phyloP scores from a whole-genome alignment of 2,888 invertebrate species.

The Amiota minor region DNA sequence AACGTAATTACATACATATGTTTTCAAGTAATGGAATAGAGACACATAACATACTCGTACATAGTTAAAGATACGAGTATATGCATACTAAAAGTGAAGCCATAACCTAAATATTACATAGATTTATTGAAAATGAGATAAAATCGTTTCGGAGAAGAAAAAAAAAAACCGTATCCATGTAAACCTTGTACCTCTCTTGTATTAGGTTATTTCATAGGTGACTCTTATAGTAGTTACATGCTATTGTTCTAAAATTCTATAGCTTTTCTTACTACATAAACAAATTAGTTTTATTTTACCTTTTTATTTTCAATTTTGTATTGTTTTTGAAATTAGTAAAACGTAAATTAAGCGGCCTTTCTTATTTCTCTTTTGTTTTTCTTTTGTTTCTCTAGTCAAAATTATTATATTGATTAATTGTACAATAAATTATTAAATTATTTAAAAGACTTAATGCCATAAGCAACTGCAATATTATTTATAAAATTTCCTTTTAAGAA shows the following conservation, averaged over 20 bases:
- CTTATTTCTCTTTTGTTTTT: conserved; percentile 53
- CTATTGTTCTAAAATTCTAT: too few species aligned
- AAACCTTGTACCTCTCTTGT: conserved; percentile 3
- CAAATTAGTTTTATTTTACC: too few species aligned
- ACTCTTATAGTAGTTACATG: too few species aligned
- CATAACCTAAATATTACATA: too few species aligned
- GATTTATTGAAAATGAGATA: neutral
- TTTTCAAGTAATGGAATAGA: neutral
- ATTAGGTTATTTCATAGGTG: too few species aligned
- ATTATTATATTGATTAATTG: conserved; percentile 38
- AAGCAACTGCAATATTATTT: conserved; percentile 19
- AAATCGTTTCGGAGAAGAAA: too few species aligned
- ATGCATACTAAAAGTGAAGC: too few species aligned
- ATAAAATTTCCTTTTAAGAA: conserved; percentile 3
- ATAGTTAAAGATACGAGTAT: too few species aligned
- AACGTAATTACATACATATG: conserved; percentile 36
- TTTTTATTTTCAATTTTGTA: neutral
- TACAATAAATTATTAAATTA: conserved; percentile 5
- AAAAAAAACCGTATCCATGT: neutral
- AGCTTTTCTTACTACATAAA: too few species aligned
- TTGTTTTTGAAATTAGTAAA: conserved; percentile 42
- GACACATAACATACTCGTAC: too few species aligned
- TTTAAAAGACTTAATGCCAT: conserved; percentile 5
- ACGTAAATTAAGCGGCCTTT: conserved; percentile 51
- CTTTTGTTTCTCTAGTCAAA: conserved; percentile 54